A percentile compares a stretch with the other conserved stretches of the same genome.
phyloP scores from a whole-genome alignment of 2,113 vertebrate genomes.

The Pangasianodon gigas region DNA sequence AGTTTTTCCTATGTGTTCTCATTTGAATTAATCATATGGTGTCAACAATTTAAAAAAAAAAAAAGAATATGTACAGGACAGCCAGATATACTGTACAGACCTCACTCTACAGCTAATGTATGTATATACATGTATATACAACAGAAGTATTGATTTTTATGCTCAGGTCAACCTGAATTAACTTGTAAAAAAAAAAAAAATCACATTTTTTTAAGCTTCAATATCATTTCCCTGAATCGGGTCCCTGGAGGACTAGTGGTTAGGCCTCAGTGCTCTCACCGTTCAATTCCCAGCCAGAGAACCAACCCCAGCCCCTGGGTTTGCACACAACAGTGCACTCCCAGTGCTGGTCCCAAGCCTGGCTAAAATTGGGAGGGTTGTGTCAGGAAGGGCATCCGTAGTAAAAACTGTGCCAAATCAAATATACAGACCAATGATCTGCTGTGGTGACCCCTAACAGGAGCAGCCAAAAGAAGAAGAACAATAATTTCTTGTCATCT shows the following conservation, averaged over 20 bases:
- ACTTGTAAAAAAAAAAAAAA: not conserved
- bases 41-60: not conserved
- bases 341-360: too few relatives aligned
- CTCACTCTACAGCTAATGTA: not conserved
- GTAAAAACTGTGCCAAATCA: too few relatives aligned
- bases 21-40: not conserved
- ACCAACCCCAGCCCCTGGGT: too few relatives aligned
- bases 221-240: not conserved
- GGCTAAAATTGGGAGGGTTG: too few relatives aligned
- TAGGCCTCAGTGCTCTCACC: too few relatives aligned
- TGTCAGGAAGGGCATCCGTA: too few relatives aligned
- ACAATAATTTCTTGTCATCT: not conserved
- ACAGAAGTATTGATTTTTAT: not conserved
- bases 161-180: not conserved
- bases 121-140: not conserved
- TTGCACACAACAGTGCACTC: too few relatives aligned
- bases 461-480: too few relatives aligned
- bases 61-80: not conserved
- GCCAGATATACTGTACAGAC: not conserved
- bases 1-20: not conserved
- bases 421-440: too few relatives aligned
- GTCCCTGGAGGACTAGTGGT: too few relatives aligned
- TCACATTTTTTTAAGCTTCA: not conserved
- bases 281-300: too few relatives aligned
- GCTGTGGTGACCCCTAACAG: too few relatives aligned